Evolutionary conservation across 2,113 vertebrate species (phyloP), one percentile per base, ranked within the genome.

Genomic region (Scortum barcoo): DNA sequence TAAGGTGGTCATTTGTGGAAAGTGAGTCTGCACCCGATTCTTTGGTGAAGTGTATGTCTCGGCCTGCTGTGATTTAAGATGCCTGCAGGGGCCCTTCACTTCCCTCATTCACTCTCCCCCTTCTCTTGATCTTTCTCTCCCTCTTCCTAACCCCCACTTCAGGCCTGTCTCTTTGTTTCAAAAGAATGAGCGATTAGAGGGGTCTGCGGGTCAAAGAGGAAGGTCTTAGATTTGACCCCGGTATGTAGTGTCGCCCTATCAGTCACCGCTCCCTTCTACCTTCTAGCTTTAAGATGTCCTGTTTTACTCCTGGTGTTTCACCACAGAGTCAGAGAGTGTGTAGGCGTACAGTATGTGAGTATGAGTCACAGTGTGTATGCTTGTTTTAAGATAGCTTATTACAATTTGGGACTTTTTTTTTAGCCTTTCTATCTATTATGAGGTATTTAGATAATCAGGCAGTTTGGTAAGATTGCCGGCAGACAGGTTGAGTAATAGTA

Each of bases 31-130:
- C 68, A 74, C 58, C 73, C 70, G 84, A 90, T 86, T 88, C 81
- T 90, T 86, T 20, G 69, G 85, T 89, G 88, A 85, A 78, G 90
- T 87, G 54, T 83, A 22, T 58, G 92, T 73, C 88, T 84, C 86
- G 82, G 85, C 87, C 71, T 75, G 90, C 67, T 61, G 69, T 91
- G 91, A 94, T 93, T 93, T 91, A 93, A 76, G 85, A 92, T 72
- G 86, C 88, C 91, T 79, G 54, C 72, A 78, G 87, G 90, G 91
- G 53, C 81, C 69, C 62, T 81, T 79, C 58, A 57, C 84, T 79
- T 78, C 68, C 69, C 76, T 74, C 72, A 66, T 71, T 81, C 76
- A 33, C 69, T 16, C 80, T 57, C 57, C 46, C 65, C 33, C 68
- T 58, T 58, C 77, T 58, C 84, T 83, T 78, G 78, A 78, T 86